phyloP scores from a whole-genome alignment of 2,888 invertebrate species.

The Girardia tigrina region DNA sequence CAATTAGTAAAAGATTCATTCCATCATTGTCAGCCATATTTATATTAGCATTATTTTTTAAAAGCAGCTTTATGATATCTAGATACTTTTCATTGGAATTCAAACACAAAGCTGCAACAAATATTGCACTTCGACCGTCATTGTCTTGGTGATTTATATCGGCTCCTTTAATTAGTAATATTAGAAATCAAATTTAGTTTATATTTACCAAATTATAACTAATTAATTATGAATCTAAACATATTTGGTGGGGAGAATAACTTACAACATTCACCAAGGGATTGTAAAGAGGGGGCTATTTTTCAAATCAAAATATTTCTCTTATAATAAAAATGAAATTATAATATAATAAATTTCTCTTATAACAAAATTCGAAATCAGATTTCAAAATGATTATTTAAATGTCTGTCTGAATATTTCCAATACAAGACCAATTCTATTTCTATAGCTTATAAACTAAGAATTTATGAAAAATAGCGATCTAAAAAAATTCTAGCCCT shows the following conservation, averaged over 20 bases:
- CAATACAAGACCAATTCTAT: too few species aligned
- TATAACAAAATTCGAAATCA: too few species aligned
- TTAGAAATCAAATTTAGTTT: constrained; percentile 53
- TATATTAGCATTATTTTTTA: constrained; percentile 43
- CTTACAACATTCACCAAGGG: too few species aligned
- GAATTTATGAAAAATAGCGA: too few species aligned
- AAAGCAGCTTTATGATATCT: constrained; percentile 44
- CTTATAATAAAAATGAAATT: too few species aligned
- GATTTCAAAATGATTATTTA: too few species aligned
- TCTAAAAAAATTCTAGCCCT: too few species aligned
- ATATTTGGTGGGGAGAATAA: not conserved
- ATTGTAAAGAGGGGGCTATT: too few species aligned
- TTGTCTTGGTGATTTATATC: constrained; percentile 67
- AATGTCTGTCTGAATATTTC: too few species aligned
- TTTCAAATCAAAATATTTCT: too few species aligned
- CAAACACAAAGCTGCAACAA: constrained; percentile 47
- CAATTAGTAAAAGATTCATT: constrained; percentile 49
- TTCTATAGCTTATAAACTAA: too few species aligned
- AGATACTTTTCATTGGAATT: constrained; percentile 46
- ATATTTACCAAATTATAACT: not conserved
- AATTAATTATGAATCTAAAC: not conserved
- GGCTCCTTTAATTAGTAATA: constrained; percentile 63
- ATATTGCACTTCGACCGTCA: constrained; percentile 36
- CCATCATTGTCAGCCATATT: constrained; percentile 49
- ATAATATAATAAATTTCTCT: too few species aligned